Base-by-base conservation (phyloP, 2,113 vertebrate species). In the Oncorhynchus masou region DNA sequence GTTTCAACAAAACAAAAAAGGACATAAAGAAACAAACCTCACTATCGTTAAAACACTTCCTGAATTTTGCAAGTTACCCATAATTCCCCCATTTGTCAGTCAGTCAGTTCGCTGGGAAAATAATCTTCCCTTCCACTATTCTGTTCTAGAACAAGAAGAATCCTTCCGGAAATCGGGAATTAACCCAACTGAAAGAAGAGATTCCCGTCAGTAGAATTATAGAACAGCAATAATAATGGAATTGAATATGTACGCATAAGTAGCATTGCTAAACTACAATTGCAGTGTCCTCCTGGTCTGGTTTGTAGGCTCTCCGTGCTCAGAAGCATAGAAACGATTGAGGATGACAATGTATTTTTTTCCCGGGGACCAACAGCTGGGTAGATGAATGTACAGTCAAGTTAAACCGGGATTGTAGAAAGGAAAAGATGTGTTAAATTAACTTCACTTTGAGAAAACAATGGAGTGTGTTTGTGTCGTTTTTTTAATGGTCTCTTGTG, bases 391-490 rank as follows among this genome's bases (percentile, higher is more conserved):
- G 91, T 90, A 89, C 87, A 93, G 54, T 24, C 19, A 19, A 51
- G 25, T 24, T 31, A 3, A 51, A 15, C 82, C 80, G 68, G 85
- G 80, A 80, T 74, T 85, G 89, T 89, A 90, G 87, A 86, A 88
- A 82, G 85, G 82, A 87, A 84, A 57, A 85, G 86, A 82, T 91
- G 90, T 91, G 88, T 83, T 90, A 86, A 86, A 91, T 89, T 88
- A 91, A 89, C 89, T 86, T 92, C 88, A 92, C 91, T 90, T 92
- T 88, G 88, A 90, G 87, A 91, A 54, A 92, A 90, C 83, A 86
- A 24, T 78, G 3, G 31, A 62, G 51, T 39, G 19, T 20, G 76
- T 79, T 75, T 69, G 68, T 54, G 59, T 62, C 29, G 1, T 68
- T 15, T 31, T 31, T 70, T 70, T 12, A 34, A 16, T 68, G 27